These are phyloP conservation scores for Pluvialis apricaria DNA, from an alignment of 2,113 vertebrate species.

Conservation along the genomic window DNA sequence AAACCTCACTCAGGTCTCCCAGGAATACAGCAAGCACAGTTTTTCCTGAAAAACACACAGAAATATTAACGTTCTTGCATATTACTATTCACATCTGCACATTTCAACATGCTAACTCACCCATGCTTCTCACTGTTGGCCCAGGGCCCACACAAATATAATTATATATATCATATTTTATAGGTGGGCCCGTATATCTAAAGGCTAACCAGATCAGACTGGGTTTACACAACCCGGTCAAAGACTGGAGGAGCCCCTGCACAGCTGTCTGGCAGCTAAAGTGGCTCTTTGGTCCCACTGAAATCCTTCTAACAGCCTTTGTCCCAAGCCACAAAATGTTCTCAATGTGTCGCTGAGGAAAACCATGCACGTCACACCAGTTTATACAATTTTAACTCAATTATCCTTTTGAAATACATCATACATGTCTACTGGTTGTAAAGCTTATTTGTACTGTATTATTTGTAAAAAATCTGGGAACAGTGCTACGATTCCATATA, in stretches of 20 bases:
- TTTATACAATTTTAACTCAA: neutral
- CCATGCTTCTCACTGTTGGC: neutral
- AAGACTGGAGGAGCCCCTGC: neutral
- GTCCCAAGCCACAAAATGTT: neutral
- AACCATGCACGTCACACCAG: rapidly evolving
- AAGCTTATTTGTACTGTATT: neutral
- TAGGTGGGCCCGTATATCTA: neutral
- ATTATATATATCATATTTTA: neutral
- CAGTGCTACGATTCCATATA: neutral
- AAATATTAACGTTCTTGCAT: neutral
- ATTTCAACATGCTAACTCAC: neutral
- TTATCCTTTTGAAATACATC: neutral
- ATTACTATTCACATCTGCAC: neutral
- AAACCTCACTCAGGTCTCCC: neutral
- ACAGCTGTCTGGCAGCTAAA: neutral
- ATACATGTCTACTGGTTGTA: neutral
- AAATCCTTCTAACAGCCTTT: neutral
- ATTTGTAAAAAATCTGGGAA: neutral
- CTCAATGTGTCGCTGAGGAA: neutral
- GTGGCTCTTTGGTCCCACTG: neutral
- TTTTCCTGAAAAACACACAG: neutral
- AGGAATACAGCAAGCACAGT: neutral
- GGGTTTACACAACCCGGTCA: neutral
- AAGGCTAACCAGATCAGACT: neutral
- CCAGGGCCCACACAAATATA: neutral